Conservation (phyloP, 1,140 invertebrate species). For the Cotesia glomerata region DNA sequence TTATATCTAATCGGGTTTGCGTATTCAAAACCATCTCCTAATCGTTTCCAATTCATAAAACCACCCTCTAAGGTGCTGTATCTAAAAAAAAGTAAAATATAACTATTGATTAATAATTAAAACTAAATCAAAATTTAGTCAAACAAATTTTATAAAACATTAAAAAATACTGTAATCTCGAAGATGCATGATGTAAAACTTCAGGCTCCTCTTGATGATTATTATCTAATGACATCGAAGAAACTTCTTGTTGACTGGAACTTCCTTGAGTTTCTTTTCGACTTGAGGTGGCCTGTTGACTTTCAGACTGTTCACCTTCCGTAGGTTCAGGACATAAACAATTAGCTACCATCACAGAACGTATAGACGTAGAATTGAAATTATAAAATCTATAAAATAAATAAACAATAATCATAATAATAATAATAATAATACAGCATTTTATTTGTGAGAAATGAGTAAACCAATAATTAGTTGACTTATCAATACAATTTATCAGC, state of each 20-base stretch:
- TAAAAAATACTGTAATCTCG: constrained; percentile 53
- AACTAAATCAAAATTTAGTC: too few relatives aligned
- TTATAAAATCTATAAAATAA: constrained; percentile 74
- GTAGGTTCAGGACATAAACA: constrained; percentile 63
- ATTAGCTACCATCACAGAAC: constrained; percentile 78
- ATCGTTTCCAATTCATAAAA: constrained; percentile 62
- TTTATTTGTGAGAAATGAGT: not conserved
- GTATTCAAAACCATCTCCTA: constrained; percentile 64
- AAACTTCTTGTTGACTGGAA: constrained; percentile 64
- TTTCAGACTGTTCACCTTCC: constrained; percentile 45
- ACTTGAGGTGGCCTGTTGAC: constrained; percentile 46
- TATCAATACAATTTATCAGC: not conserved
- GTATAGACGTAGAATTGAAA: constrained; percentile 80
- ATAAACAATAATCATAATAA: not conserved
- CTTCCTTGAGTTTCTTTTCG: constrained; percentile 61
- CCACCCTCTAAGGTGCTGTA: constrained; percentile 60
- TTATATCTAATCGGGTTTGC: constrained; percentile 67
- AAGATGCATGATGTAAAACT: constrained; percentile 58
- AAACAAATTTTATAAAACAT: not conserved
- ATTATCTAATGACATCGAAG: constrained; percentile 40
- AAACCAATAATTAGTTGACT: not conserved
- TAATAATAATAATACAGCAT: constrained; percentile 12
- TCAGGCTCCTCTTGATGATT: constrained; percentile 52
- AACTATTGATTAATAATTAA: not conserved
- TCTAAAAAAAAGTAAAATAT: constrained; percentile 37